A percentile compares a stretch with the other conserved stretches of the same genome.
These are phyloP conservation scores for Podarcis cretensis DNA, from an alignment of 2,113 vertebrate species.

Conservation along the genomic window DNA sequence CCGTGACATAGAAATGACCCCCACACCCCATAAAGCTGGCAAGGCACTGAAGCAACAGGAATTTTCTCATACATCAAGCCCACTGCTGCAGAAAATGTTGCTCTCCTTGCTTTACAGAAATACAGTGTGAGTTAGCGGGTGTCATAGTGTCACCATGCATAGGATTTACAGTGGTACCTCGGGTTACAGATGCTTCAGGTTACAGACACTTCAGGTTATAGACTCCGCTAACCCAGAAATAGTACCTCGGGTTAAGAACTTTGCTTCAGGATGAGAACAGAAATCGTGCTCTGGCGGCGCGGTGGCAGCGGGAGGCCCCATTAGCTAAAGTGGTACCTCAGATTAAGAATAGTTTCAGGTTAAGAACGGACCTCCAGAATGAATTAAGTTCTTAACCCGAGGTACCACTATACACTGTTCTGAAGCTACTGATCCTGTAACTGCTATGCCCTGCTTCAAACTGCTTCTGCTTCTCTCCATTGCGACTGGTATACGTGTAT, in stretches of 20 bases:
- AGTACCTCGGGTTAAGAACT: too few species aligned
- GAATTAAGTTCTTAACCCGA: too few species aligned
- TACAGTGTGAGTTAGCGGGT: not conserved
- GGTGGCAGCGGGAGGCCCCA: too few species aligned
- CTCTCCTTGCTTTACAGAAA: not conserved
- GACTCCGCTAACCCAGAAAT: too few species aligned
- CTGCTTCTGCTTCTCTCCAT: not conserved
- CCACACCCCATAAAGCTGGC: not conserved
- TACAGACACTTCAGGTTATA: too few species aligned
- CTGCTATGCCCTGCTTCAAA: not conserved
- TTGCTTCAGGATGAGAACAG: too few species aligned
- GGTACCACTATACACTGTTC: not conserved
- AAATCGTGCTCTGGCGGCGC: too few species aligned
- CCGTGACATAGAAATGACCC: constrained; percentile 71
- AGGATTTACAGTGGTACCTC: not conserved
- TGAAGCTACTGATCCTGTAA: not conserved
- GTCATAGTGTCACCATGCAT: not conserved
- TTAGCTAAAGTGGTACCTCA: too few species aligned
- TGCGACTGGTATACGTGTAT: not conserved
- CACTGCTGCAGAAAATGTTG: not conserved
- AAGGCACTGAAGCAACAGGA: constrained; percentile 57
- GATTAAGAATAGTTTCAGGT: too few species aligned
- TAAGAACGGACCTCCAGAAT: too few species aligned
- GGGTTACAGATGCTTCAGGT: too few species aligned
- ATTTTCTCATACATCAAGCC: constrained; percentile 55